Conservation (phyloP, 2,797 vertebrate species). For the Podargus strigoides region DNA sequence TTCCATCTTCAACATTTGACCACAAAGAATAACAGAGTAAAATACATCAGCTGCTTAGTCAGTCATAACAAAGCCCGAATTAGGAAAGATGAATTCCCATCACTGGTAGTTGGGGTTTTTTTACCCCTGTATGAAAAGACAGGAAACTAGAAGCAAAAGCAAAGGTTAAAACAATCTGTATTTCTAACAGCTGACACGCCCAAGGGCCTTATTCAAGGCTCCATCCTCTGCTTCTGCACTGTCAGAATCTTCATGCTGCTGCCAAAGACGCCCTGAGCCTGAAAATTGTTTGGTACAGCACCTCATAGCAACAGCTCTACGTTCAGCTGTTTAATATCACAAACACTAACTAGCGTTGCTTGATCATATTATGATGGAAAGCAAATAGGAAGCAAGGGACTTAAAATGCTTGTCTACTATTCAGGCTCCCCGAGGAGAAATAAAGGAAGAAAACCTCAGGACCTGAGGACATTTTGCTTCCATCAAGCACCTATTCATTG, state of each 20-base stretch:
- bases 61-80: neutral
- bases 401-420: neutral
- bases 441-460: neutral
- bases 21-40: neutral
- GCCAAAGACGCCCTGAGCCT: neutral
- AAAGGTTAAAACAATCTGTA: neutral
- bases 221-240: neutral
- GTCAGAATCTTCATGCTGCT: neutral
- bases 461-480: neutral
- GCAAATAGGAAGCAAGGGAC: neutral
- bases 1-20: neutral
- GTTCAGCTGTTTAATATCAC: neutral
- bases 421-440: neutral
- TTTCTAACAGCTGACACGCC: neutral
- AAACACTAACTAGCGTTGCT: neutral
- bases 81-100: neutral
- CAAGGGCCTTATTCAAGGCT: neutral
- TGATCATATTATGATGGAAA: neutral
- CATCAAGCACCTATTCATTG: neutral
- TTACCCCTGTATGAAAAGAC: accelerated
- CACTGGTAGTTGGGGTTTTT: accelerated
- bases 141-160: neutral
- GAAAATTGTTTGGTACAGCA: neutral
- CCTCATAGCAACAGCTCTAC: neutral
- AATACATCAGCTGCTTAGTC: neutral